Conservation (phyloP, 2,113 vertebrate species). For the Vulpes lagopus region DNA sequence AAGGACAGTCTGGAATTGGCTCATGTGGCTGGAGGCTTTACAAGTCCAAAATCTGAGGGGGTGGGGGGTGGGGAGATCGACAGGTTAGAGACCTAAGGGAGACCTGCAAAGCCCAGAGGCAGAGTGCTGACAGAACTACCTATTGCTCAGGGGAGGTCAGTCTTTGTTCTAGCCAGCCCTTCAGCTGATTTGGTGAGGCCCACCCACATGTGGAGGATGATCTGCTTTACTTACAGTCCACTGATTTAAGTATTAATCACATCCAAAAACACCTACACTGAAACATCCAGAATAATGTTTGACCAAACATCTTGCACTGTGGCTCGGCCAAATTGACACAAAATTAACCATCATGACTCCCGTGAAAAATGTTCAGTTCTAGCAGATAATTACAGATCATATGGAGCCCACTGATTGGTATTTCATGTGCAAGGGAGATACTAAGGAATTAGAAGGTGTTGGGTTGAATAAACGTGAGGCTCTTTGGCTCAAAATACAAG, state of each 20-base stretch:
- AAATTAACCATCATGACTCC: neutral
- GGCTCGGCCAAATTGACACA: neutral
- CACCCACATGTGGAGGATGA: neutral
- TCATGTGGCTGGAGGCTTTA: accelerated
- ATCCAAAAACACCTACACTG: neutral
- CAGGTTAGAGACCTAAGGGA: neutral
- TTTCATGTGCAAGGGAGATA: neutral
- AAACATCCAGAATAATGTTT: neutral
- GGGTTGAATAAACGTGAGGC: neutral
- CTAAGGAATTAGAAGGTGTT: neutral
- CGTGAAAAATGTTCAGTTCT: no score
- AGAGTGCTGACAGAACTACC: neutral
- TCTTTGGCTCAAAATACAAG: neutral
- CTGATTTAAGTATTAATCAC: neutral
- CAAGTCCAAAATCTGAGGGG: neutral
- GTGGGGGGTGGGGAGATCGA: neutral
- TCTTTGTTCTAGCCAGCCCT: neutral
- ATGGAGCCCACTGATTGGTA: neutral
- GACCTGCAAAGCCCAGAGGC: neutral
- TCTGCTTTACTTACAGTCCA: neutral
- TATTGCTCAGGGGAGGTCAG: neutral
- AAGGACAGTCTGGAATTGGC: neutral
- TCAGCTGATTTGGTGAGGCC: neutral
- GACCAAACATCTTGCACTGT: neutral
- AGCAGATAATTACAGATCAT: neutral